Percentiles rank a stretch among this genome's conserved stretches.
Conservation (phyloP, 2,797 vertebrate species). For the Liasis olivaceus region DNA sequence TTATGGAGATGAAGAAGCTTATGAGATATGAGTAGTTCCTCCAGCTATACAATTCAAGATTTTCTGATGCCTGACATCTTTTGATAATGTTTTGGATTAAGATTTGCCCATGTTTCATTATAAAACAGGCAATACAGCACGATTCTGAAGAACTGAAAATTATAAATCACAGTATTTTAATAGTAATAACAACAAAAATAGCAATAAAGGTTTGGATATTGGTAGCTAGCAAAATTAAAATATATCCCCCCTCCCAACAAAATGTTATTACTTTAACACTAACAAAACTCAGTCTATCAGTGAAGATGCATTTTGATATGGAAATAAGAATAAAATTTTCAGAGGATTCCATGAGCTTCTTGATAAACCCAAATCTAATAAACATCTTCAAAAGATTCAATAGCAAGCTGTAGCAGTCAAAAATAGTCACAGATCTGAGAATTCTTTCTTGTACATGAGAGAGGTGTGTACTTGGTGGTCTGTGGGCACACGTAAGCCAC, state of each 20-base stretch:
- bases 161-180: background rate
- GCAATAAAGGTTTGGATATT: background rate
- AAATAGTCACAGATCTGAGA: background rate
- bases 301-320: background rate
- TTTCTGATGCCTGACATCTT: background rate
- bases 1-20: constrained; percentile 11
- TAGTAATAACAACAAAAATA: background rate
- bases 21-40: background rate
- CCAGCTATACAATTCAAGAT: constrained; percentile 1
- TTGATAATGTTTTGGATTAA: background rate
- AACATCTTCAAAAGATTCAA: background rate
- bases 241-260: background rate
- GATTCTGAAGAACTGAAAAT: background rate
- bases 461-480: background rate
- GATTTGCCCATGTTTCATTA: background rate
- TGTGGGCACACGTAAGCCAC: background rate
- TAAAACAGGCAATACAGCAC: background rate
- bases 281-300: background rate
- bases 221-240: background rate
- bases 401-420: background rate
- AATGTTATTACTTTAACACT: background rate
- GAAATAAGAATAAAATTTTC: background rate
- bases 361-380: background rate
- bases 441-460: background rate
- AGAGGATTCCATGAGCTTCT: background rate